Base-by-base conservation (phyloP, 1,140 invertebrate genomes). In the Lepidurus arcticus region DNA sequence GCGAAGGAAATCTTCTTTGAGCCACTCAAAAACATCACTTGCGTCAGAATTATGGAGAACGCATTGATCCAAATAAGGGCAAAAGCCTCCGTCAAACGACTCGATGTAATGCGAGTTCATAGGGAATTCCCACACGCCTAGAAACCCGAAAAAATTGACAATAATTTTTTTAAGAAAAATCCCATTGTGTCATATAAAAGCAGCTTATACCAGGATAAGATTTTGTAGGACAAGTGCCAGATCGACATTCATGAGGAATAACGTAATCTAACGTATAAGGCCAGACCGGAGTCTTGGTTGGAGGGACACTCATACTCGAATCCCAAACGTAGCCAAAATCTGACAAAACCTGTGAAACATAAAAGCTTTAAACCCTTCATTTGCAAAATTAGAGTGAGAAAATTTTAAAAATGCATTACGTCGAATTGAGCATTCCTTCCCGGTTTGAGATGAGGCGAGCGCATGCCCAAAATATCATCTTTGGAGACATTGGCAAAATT, bases 251-350 rank as follows among this genome's bases (percentile, higher is more conserved):
- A 83, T 96, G 94, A 21, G 94, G 91, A 80, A 96, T 94, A 85
- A 93, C 93, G 84, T 93, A 94, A 84, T 97, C 94, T 1, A 96
- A 88, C 1, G 95, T 96, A 85, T 97, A 97, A 0, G 95, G 95
- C 95, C 95, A 97, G 73, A 96, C 90, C n/a, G 95, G 94, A 43
- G 91, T 87, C 80, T 90, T 88, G 1, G 90, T 84, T n/a, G 93
- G 92, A 1, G 94, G 94, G 42, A 93, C 92, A 53, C 93, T 92
- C 79, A 97, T 89, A 1, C 93, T 95, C 82, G 94, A 95, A 83
- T 97, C 95, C 84, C 96, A 97, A 80, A 95, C 93, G 83, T 94
- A 95, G 6, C 93, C 93, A 84, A 95, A 96, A 84, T 96, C 94
- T 87, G 94, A 92, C 73, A 95, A 85, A 24, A 95, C 91, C 91